These are phyloP conservation scores for Numenius phaeopus DNA, from an alignment of 2,797 vertebrate genomes.

Conservation along the genomic window DNA sequence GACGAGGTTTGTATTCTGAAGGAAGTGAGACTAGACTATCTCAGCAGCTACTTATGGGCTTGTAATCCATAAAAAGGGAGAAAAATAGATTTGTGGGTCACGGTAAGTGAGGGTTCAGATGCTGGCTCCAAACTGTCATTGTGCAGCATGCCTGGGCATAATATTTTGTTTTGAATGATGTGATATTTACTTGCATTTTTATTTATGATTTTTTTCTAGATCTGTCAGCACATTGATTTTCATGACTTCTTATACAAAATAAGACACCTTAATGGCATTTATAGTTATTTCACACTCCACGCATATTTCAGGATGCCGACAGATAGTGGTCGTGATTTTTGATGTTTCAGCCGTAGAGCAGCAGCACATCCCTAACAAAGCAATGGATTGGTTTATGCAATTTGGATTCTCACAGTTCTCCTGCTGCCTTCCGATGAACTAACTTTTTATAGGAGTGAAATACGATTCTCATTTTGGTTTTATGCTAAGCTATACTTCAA, in stretches of 20 bases:
- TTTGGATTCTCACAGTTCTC: background rate
- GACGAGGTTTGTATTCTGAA: background rate
- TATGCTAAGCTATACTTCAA: background rate
- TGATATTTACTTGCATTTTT: background rate
- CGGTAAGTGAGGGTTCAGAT: background rate
- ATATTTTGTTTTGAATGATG: background rate
- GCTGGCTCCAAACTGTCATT: background rate
- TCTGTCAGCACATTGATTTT: background rate
- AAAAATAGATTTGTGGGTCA: background rate
- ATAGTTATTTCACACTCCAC: background rate
- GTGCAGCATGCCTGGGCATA: background rate
- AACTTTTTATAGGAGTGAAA: background rate
- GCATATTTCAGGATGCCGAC: background rate
- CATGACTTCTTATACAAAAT: background rate
- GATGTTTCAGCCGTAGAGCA: background rate
- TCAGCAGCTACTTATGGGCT: background rate
- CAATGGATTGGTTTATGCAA: background rate
- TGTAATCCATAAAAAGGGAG: background rate
- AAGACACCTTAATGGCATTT: background rate
- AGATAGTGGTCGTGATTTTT: background rate
- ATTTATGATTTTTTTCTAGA: background rate
- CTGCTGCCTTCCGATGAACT: background rate
- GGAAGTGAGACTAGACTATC: background rate
- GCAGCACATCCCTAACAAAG: background rate
- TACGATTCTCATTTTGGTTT: background rate